Evolutionary conservation across 2,888 invertebrate species (phyloP), one percentile per base, ranked within the genome.

Genomic region (Molanna angustata): DNA sequence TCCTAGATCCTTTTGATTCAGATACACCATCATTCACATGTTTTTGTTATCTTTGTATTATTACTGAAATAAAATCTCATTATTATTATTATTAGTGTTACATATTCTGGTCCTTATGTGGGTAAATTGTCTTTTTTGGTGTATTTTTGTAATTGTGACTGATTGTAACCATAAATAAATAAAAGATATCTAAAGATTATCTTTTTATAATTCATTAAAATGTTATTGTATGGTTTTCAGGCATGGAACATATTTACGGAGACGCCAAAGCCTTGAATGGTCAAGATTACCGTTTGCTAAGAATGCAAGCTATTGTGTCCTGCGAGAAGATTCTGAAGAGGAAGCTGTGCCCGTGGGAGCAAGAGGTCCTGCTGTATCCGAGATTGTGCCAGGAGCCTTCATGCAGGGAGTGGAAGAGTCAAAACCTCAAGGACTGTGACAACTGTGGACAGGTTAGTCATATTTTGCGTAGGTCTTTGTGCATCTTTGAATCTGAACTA

Each of bases 331-430:
- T 75, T 2, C 66, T 86, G 2, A 78, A 79, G 56, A 72, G 86
- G 7, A 66, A 72, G 2, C 64, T 88, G 37, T 72, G 78, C 11
- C 78, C 84, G 0, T 85, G 83, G 71, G 88, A 88, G 64, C 82
- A 81, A 56, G 88, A 88, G 63, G 78, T 83, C 0, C 65, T 88
- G 18, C 68, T 87, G 17, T 88, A 85, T 62, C 86, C 87, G 0
- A 76, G 82, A 50, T 69, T 84, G 3, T 88, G 88, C 60, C 67
- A 67, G 1, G 69, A 77, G 4, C 62, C 69, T 0, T 65, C 65
- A 1, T 88, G 88, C 62, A 73, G 81, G 48, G 78, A 82, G 57
- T 77, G 79, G 69, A 67, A 71, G 35, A 73, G 71, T 41, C 65
- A 65, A 13, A 72, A 71, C 52, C 62, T 86, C 9, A 65, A 59